Percentiles rank a stretch among this genome's conserved stretches.
Evolutionary conservation across 2,113 vertebrate species (phyloP).

Genomic region (Neodon shergylaensis): DNA sequence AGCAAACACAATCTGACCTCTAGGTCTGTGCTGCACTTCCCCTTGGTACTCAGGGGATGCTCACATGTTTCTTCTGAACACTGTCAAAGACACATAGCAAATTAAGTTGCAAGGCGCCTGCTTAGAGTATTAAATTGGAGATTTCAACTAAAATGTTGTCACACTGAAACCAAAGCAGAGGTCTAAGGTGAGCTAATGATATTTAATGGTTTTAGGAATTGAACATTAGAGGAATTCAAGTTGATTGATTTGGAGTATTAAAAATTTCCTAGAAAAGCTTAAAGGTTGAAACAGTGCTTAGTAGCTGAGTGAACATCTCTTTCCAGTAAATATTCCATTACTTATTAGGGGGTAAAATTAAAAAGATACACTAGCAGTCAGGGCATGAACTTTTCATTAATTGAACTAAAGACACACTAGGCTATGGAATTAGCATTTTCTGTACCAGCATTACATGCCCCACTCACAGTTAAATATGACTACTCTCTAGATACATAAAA

Average conservation of each 20-base stretch:
- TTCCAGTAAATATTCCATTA: not conserved
- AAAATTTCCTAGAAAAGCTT: not conserved
- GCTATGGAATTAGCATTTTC: not conserved
- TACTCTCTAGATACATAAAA: not conserved
- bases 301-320: not conserved
- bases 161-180: not conserved
- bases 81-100: not conserved
- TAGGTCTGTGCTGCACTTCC: not conserved
- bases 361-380: not conserved
- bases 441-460: not conserved
- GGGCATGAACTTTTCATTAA: not conserved
- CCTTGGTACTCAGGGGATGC: fast-evolving
- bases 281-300: not conserved
- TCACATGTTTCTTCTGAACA: not conserved
- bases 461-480: not conserved
- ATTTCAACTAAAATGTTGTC: not conserved
- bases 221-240: not conserved
- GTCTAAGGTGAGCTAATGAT: not conserved
- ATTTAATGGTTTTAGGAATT: not conserved
- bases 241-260: not conserved
- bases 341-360: not conserved
- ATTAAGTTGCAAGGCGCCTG: not conserved
- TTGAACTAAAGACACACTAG: not conserved
- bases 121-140: not conserved
- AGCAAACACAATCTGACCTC: not conserved